These are phyloP conservation scores for Callitettix versicolor DNA, from an alignment of 1,140 invertebrate genomes.

Conservation along the genomic window DNA sequence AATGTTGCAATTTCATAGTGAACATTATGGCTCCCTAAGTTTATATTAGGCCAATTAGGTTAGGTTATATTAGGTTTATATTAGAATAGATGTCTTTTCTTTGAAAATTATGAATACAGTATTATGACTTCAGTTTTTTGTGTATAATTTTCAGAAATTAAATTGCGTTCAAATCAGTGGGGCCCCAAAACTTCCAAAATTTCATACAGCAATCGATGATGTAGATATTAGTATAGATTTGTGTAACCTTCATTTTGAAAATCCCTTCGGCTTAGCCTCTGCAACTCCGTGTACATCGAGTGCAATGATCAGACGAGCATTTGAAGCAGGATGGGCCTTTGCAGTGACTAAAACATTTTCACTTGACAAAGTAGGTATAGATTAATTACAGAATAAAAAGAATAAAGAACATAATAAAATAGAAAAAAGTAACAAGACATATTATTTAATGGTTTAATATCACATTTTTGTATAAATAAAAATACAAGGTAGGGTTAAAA, in stretches of 20 bases:
- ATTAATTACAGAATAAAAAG: neutral
- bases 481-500: too few relatives aligned
- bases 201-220: conserved; percentile 84
- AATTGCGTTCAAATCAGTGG: conserved; percentile 30
- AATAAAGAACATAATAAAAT: neutral
- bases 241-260: conserved; percentile 88
- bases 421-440: neutral
- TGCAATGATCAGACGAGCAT: conserved; percentile 89
- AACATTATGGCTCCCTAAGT: too few relatives aligned
- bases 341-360: conserved; percentile 93
- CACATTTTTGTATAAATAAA: too few relatives aligned
- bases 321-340: conserved; percentile 94
- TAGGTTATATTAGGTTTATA: too few relatives aligned
- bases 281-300: conserved; percentile 90
- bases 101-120: too few relatives aligned
- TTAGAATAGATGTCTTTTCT: too few relatives aligned
- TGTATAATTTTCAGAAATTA: conserved; percentile 1
- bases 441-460: too few relatives aligned
- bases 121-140: neutral
- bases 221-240: conserved; percentile 88
- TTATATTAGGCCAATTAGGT: too few relatives aligned
- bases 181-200: conserved; percentile 72
- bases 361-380: conserved; percentile 86
- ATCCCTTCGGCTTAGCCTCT: conserved; percentile 94
- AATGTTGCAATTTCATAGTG: too few relatives aligned